Conservation (phyloP, 2,888 invertebrate species). For the Bedellia somnulentella region DNA sequence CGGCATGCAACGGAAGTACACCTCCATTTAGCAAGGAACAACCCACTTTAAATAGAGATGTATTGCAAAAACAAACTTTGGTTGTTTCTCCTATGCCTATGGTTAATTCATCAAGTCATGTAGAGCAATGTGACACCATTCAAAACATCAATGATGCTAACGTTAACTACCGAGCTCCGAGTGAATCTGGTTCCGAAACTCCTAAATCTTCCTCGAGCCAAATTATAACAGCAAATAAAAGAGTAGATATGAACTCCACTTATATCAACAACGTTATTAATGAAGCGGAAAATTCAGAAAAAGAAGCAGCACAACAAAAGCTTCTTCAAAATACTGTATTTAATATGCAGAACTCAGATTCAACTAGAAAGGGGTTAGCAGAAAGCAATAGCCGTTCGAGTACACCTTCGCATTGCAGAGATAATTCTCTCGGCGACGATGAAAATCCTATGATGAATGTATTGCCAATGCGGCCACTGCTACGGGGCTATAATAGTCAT, state of each 20-base stretch:
- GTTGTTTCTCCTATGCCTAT: constrained; percentile 77
- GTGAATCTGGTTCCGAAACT: constrained; percentile 70
- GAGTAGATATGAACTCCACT: constrained; percentile 51
- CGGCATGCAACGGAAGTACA: constrained; percentile 43
- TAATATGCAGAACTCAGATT: constrained; percentile 22
- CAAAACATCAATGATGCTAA: constrained; percentile 75
- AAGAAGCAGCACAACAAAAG: constrained; percentile 43
- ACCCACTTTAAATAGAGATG: constrained; percentile 53
- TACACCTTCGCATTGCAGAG: constrained; percentile 53
- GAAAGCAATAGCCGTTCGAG: constrained; percentile 42
- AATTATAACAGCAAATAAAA: constrained; percentile 47
- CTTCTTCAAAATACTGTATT: constrained; percentile 20
- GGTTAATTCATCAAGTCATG: constrained; percentile 61
- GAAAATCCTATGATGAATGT: constrained; percentile 77
- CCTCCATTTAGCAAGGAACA: constrained; percentile 52
- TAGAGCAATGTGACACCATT: too few relatives aligned
- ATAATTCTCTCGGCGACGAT: constrained; percentile 63
- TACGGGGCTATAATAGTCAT: constrained; percentile 78
- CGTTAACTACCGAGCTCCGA: constrained; percentile 72
- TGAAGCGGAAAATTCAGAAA: constrained; percentile 54
- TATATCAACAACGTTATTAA: constrained; percentile 55
- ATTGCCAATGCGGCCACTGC: constrained; percentile 89
- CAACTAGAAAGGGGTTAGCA: constrained; percentile 26
- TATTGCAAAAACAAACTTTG: constrained; percentile 50
- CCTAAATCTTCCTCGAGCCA: constrained; percentile 38